Base-by-base conservation (phyloP, 92 coral and sea anemone genomes). In the Paramuricea clavata region DNA sequence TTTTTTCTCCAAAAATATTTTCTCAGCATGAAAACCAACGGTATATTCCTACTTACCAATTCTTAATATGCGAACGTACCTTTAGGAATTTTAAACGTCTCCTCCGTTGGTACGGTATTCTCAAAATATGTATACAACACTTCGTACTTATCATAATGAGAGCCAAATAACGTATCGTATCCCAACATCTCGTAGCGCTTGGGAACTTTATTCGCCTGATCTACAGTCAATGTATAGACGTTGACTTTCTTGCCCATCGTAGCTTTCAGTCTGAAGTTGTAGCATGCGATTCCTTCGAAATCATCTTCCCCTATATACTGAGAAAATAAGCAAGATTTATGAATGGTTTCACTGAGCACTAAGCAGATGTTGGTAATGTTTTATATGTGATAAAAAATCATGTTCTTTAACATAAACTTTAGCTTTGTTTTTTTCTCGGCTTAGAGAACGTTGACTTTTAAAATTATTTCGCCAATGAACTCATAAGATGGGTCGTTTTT, bases 181-280 rank as follows among this genome's bases (percentile, higher is more conserved):
- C 99, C 99, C 27, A 91, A 88, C 98, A 96, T 96, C 85, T 95
- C 98, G 80, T 95, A 95, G 56, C 92, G 98, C 21, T 94, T 87
- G 30, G 98, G 98, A 27, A 27, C 10, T 6, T 71, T 83, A 27
- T 87, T 74, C 11, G 44, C 81, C 30, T 76, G 69, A 25, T 36
- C 73, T 13, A 91, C 69, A 31, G 85, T 47, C 93, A 96, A 83
- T 43, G 94, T 96, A 74, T 96, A 96, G 33, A 72, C 87, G 83
- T 94, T 94, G 7, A 83, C 89, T 77, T 96, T 96, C 85, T 94
- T 90, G 19, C 96, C 98, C 44, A 71, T 83, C 0, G 67, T 78
- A 9, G 35, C 32, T 15, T 41, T 76, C 56, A 89, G 87, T 35
- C 81, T 83, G 94, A 97, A 96, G 23, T 71, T 49, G 28, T 89